Conservation (phyloP, 2,888 invertebrate species). For the Drosophila pegasa region DNA sequence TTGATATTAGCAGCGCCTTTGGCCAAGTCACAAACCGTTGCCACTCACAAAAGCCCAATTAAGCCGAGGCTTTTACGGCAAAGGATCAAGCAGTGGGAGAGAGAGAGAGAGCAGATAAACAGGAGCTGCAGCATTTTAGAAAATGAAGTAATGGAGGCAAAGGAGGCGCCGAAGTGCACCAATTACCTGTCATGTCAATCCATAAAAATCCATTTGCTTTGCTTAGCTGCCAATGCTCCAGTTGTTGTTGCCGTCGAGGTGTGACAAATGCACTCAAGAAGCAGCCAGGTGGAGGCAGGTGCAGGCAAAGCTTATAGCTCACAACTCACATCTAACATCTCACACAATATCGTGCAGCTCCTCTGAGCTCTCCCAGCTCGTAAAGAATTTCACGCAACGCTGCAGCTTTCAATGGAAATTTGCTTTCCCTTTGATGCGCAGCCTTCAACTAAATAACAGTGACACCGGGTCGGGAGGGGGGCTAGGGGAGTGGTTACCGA, state of each 20-base stretch:
- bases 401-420: slow-evolving; percentile 80
- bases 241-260: slow-evolving; percentile 58
- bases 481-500: neutral
- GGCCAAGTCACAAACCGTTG: slow-evolving; percentile 42
- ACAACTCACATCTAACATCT: slow-evolving; percentile 4
- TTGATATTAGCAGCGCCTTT: slow-evolving; percentile 74
- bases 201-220: slow-evolving; percentile 79
- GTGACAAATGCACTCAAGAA: slow-evolving; percentile 78
- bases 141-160: slow-evolving; percentile 34
- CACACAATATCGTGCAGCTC: slow-evolving; percentile 10
- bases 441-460: slow-evolving; percentile 45
- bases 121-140: slow-evolving; percentile 39
- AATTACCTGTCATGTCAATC: slow-evolving; percentile 77
- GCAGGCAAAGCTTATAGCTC: slow-evolving; percentile 28
- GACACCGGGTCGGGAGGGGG: neutral
- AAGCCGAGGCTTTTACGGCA: slow-evolving; percentile 62
- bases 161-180: slow-evolving; percentile 62
- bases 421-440: slow-evolving; percentile 68
- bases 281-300: slow-evolving; percentile 39
- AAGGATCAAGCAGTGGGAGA: slow-evolving; percentile 30
- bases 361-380: slow-evolving; percentile 35
- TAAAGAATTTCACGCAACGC: slow-evolving; percentile 81
- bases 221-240: slow-evolving; percentile 23
- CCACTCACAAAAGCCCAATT: slow-evolving; percentile 63
- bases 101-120: neutral